Conservation (phyloP, 2,888 invertebrate species). For the Xestia c-nigrum region DNA sequence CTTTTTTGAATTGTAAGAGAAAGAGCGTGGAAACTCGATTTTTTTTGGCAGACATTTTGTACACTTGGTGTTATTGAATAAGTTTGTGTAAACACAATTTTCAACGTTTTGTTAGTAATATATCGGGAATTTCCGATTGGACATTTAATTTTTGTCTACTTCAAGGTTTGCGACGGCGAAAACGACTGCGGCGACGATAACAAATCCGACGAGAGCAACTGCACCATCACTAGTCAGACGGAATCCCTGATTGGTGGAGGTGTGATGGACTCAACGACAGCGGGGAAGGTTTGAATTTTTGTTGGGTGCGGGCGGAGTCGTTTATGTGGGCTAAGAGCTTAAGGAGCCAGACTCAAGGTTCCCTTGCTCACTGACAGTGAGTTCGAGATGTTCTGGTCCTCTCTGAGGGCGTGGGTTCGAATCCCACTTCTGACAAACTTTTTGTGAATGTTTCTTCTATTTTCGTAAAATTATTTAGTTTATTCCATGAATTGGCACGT, state of each 20-base stretch:
- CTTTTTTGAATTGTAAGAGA: neutral
- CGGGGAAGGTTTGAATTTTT: slow-evolving; percentile 93
- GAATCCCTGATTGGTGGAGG: slow-evolving; percentile 94
- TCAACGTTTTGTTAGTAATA: neutral
- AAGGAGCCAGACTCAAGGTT: slow-evolving; percentile 61
- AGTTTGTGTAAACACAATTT: neutral
- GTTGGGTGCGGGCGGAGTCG: slow-evolving; percentile 92
- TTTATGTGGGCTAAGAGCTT: slow-evolving; percentile 62
- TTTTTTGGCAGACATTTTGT: neutral
- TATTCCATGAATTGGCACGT: slow-evolving; percentile 3
- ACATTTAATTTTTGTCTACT: neutral
- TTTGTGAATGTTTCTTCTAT: slow-evolving; percentile 48
- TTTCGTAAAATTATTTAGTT: slow-evolving; percentile 28
- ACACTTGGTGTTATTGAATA: neutral
- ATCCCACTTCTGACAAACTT: slow-evolving; percentile 66
- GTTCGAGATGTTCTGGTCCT: slow-evolving; percentile 63
- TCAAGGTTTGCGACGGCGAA: slow-evolving; percentile 92
- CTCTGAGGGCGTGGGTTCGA: slow-evolving; percentile 64
- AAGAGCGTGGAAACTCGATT: neutral
- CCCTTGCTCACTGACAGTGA: slow-evolving; percentile 57
- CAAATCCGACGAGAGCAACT: slow-evolving; percentile 93
- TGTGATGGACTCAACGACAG: slow-evolving; percentile 95
- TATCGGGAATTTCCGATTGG: neutral
- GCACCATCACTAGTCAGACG: slow-evolving; percentile 83
- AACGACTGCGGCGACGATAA: slow-evolving; percentile 92